These are phyloP conservation scores for Phthorimaea operculella DNA, from an alignment of 1,140 invertebrate genomes.

Conservation along the genomic window DNA sequence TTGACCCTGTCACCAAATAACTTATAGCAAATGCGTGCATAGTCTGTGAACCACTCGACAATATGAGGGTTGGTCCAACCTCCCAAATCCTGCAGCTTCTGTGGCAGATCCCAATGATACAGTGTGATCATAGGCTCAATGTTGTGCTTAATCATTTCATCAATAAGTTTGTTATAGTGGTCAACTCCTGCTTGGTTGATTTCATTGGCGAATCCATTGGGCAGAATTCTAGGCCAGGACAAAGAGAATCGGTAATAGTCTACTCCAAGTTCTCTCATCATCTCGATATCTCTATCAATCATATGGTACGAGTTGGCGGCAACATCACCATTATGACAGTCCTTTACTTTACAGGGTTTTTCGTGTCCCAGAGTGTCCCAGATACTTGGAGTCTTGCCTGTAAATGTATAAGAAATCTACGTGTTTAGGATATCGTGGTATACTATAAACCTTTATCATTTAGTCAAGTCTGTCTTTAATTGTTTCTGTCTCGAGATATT, in stretches of 20 bases:
- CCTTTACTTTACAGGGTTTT: conserved; percentile 43
- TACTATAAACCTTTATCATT: too few species aligned
- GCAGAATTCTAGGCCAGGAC: conserved; percentile 69
- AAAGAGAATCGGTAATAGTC: conserved; percentile 71
- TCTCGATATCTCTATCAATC: conserved; percentile 58
- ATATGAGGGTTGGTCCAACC: conserved; percentile 64
- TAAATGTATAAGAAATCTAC: conserved; percentile 20
- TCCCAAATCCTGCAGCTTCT: conserved; percentile 58
- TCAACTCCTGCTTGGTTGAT: conserved; percentile 64
- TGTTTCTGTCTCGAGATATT: too few species aligned
- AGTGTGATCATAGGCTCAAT: conserved; percentile 62
- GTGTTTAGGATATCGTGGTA: too few species aligned
- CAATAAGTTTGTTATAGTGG: conserved; percentile 70
- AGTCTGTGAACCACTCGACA: conserved; percentile 61
- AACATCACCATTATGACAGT: conserved; percentile 58
- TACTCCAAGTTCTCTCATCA: conserved; percentile 47
- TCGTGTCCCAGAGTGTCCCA: conserved; percentile 26
- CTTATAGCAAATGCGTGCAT: conserved; percentile 49
- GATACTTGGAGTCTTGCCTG: conserved; percentile 45
- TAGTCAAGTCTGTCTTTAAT: too few species aligned
- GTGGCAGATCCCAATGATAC: conserved; percentile 64
- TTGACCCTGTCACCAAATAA: conserved; percentile 59
- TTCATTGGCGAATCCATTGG: conserved; percentile 52
- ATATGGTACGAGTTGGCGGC: conserved; percentile 67
- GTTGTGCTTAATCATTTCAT: conserved; percentile 57